Conservation (phyloP, 2,888 invertebrate genomes). For the Cryptocephalus moraei region DNA sequence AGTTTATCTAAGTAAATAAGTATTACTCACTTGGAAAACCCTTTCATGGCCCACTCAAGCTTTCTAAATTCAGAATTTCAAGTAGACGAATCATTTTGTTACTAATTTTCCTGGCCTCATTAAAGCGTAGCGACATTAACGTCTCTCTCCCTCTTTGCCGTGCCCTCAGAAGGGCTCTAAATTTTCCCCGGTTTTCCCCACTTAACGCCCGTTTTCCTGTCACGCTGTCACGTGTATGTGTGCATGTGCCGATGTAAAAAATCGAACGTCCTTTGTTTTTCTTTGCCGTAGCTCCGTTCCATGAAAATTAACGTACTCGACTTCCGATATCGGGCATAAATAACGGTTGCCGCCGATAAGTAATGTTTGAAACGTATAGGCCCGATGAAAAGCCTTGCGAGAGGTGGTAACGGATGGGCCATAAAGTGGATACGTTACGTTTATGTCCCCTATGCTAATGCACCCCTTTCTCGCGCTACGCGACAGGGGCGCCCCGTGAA, state of each 20-base stretch:
- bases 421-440: conserved; percentile 5
- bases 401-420: conserved; percentile 4
- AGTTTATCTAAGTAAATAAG: too few species aligned
- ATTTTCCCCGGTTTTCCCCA: too few species aligned
- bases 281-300: neutral
- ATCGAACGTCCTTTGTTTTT: conserved; percentile 1
- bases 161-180: too few species aligned
- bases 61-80: too few species aligned
- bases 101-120: too few species aligned
- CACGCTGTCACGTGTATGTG: neutral
- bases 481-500: neutral
- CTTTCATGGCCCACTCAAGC: too few species aligned
- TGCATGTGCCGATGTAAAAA: neutral
- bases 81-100: too few species aligned
- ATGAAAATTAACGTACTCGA: conserved; percentile 2
- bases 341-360: conserved; percentile 6
- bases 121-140: too few species aligned
- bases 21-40: too few species aligned
- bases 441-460: conserved; percentile 2
- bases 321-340: conserved; percentile 5
- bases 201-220: too few species aligned
- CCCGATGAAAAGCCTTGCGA: conserved; percentile 4
- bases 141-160: too few species aligned
- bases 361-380: conserved; percentile 1
- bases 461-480: conserved; percentile 1